Evolutionary conservation across 1,140 invertebrate genomes (phyloP), one percentile per base, ranked within the genome.

Genomic region (Homalodisca vitripennis): DNA sequence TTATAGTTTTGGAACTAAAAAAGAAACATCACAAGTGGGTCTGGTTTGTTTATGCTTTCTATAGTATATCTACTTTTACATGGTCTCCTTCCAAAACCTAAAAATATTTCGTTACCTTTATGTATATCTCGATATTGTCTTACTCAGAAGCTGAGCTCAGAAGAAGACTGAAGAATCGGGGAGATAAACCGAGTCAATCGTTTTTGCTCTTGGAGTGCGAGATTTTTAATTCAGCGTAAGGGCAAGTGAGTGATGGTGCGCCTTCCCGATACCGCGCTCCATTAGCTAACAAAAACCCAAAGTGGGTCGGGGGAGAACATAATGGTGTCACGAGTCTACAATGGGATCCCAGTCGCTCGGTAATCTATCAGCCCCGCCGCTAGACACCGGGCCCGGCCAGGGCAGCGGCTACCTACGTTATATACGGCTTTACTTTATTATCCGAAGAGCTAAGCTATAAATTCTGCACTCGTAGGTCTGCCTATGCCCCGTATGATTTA

Each of bases 401-500:
- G n/a, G 34, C 34, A 41, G 6, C 34, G 6, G 34, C 34, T 41
- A 6, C 34, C 34, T n/a, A n/a, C n/a, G n/a, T n/a, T n/a, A n/a
- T n/a, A n/a, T n/a, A n/a, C n/a, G n/a, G n/a, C n/a, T n/a, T n/a
- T n/a, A n/a, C n/a, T n/a, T n/a, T n/a, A n/a, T n/a, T n/a, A n/a
- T n/a, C 14, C 14, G n/a, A 22, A 3, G 48, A 51, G 48, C 48
- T 51, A 51, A 51, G 6, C 48, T 22, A 51, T 51, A 51, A 51
- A 51, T 51, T 22, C 48, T 3, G 6, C 22, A n/a, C n/a, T 17
- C 34, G 48, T 51, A 51, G 48, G 48, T 51, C 22, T 51, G 48
- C n/a, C 48, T 51, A 51, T 30, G 55, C 55, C 55, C 20, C 22
- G 14, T 60, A 60, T 60, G 55, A 60, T 60, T 60, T 60, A 60